A percentile compares a stretch with the other conserved stretches of the same genome.
Conservation (phyloP, 2,888 invertebrate genomes). For the Octonoba sinensis region DNA sequence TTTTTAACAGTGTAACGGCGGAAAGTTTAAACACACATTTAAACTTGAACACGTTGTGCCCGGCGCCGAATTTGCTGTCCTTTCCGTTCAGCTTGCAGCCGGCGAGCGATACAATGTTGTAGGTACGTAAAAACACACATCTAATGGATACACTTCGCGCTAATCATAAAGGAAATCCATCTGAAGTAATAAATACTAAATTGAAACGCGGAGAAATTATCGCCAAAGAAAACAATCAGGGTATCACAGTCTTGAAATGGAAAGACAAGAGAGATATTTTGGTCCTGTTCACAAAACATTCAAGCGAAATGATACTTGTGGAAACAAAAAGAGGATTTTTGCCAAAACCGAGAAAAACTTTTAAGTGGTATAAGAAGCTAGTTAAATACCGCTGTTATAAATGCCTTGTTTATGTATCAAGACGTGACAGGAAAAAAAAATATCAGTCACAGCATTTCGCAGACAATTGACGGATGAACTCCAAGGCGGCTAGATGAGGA, state of each 20-base stretch:
- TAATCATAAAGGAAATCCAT: constrained; percentile 10
- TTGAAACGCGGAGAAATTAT: constrained; percentile 17
- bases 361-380: constrained; percentile 16
- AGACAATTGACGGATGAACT: not conserved
- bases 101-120: no score
- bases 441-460: not conserved
- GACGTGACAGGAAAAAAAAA: not conserved
- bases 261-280: not conserved
- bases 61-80: no score
- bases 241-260: constrained; percentile 11
- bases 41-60: no score
- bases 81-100: no score
- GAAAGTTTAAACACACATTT: no score
- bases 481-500: not conserved
- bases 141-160: not conserved
- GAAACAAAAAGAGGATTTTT: constrained; percentile 1
- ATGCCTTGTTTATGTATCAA: not conserved
- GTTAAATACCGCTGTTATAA: constrained; percentile 13
- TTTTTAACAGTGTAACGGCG: no score
- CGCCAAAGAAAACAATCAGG: constrained; percentile 16
- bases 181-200: constrained; percentile 2
- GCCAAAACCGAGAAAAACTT: not conserved
- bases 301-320: constrained; percentile 9
- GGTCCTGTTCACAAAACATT: constrained; percentile 9
- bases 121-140: constrained; percentile 12